Percentiles rank a stretch among this genome's conserved stretches.
phyloP scores from a whole-genome alignment of 2,888 invertebrate genomes.

The Ichneumon xanthorius region DNA sequence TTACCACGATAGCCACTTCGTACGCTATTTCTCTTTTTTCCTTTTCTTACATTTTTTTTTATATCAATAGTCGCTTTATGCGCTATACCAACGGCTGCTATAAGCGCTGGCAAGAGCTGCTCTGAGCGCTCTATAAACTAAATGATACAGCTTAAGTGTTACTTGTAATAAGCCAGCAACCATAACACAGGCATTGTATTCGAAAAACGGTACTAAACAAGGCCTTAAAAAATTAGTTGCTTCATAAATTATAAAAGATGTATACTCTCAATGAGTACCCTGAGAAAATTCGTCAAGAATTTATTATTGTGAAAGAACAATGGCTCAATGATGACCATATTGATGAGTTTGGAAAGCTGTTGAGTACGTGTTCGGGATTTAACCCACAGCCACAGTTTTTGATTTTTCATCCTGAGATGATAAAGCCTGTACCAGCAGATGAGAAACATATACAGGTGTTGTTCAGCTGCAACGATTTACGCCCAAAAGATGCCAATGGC shows the following conservation, averaged over 20 bases:
- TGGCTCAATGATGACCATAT: conserved; percentile 21
- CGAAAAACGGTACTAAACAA: no score
- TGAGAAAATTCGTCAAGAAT: not conserved
- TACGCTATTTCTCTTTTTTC: no score
- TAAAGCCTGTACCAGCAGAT: not conserved
- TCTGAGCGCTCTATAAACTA: no score
- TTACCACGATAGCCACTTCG: no score
- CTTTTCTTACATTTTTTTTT: no score
- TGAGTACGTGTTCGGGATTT: conserved; percentile 9
- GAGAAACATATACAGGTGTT: conserved; percentile 35
- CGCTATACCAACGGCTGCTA: no score
- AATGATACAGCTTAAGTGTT: no score
- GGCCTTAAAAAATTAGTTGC: no score
- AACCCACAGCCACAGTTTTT: not conserved
- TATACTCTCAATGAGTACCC: not conserved
- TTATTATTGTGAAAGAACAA: conserved; percentile 4
- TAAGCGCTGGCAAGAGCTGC: no score
- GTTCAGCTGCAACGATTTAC: conserved; percentile 15
- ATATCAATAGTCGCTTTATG: no score
- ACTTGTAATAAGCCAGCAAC: no score
- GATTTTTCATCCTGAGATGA: conserved; percentile 9
- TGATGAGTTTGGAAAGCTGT: conserved; percentile 26
- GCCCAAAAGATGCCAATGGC: not conserved
- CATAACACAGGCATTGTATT: no score
- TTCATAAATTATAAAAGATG: not conserved